phyloP scores from a whole-genome alignment of 2,797 vertebrate genomes.

The Perodicticus potto region DNA sequence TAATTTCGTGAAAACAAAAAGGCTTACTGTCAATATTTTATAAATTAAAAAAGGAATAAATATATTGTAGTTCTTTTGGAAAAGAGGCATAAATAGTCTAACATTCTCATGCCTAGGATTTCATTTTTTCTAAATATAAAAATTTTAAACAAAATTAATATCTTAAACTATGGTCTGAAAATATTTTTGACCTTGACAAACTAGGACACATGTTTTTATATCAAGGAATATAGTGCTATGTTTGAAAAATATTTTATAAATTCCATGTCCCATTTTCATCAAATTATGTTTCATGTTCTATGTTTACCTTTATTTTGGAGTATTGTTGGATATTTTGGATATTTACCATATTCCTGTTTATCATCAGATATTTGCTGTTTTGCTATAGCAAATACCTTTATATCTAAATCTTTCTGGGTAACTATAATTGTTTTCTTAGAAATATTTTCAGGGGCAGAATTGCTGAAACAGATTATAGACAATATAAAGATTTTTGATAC shows the following conservation, averaged over 20 bases:
- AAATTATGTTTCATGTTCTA: not conserved
- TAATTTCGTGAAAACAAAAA: slow-evolving; percentile 17
- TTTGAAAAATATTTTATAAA: not conserved
- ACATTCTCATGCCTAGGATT: not conserved
- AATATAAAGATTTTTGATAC: not conserved
- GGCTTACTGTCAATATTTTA: not conserved
- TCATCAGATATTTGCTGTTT: not conserved
- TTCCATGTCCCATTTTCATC: not conserved
- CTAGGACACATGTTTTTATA: not conserved
- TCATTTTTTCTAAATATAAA: not conserved
- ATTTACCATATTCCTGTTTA: not conserved
- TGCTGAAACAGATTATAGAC: not conserved
- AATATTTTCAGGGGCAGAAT: not conserved
- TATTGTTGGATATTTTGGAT: not conserved
- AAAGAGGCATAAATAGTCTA: not conserved
- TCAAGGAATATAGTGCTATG: not conserved
- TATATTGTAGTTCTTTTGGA: not conserved
- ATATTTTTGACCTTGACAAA: not conserved
- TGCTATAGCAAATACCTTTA: not conserved
- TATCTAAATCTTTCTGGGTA: not conserved
- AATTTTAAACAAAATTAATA: not conserved
- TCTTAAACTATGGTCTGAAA: slow-evolving; percentile 4
- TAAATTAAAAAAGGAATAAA: slow-evolving; percentile 23
- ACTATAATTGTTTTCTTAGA: not conserved
- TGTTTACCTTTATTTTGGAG: not conserved